Evolutionary conservation across 2,797 vertebrate species (phyloP).

Genomic region (Darevskia nairensis): DNA sequence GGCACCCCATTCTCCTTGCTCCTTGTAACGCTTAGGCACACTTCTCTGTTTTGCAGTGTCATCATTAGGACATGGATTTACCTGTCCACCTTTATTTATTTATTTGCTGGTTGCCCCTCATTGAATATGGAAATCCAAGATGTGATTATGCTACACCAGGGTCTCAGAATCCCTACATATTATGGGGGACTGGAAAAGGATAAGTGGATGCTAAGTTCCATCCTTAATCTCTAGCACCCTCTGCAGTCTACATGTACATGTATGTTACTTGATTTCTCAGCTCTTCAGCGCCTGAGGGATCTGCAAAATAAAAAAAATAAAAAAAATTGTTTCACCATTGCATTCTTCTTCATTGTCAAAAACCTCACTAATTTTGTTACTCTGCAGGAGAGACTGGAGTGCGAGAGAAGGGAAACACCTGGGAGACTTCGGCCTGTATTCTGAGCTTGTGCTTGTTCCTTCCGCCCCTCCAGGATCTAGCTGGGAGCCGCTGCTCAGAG

Average conservation of each 20-base stretch:
- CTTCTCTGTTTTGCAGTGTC: background rate
- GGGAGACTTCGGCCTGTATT: too few relatives aligned
- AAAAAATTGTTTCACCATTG: background rate
- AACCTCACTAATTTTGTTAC: background rate
- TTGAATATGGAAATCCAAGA: too few relatives aligned
- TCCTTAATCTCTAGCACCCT: background rate
- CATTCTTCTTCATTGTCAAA: background rate
- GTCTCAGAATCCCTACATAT: background rate
- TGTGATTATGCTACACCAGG: too few relatives aligned
- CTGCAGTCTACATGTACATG: background rate
- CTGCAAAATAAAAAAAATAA: too few relatives aligned
- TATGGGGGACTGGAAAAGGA: background rate
- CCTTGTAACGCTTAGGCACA: background rate
- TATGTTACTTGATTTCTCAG: background rate
- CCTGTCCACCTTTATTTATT: background rate
- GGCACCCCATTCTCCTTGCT: background rate
- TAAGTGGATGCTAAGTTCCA: background rate
- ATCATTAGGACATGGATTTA: background rate
- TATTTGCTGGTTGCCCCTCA: background rate
- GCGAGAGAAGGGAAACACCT: too few relatives aligned
- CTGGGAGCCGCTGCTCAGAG: too few relatives aligned
- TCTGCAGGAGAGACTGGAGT: background rate
- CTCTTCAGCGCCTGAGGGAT: background rate
- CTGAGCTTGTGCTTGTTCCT: too few relatives aligned
- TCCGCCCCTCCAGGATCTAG: too few relatives aligned